Conservation (phyloP, 2,888 invertebrate genomes). For the Taphrorychus bicolor region DNA sequence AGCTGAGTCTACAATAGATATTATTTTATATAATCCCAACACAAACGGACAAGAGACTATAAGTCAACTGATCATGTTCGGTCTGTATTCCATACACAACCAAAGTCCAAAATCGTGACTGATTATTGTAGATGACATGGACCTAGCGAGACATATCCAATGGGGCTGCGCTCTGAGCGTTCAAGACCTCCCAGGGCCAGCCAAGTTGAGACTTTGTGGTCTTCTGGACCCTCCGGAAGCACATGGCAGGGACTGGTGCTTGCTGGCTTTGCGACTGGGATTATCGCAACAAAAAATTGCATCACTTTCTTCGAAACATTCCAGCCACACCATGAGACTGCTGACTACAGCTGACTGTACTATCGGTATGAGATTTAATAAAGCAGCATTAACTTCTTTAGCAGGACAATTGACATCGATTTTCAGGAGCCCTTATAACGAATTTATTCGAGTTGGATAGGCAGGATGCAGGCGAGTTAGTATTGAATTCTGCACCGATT, state of each 20-base stretch:
- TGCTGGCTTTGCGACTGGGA: conserved; percentile 74
- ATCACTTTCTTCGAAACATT: conserved; percentile 57
- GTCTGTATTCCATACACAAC: conserved; percentile 48
- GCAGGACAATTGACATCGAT: conserved; percentile 31
- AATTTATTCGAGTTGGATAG: conserved; percentile 68
- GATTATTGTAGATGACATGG: conserved; percentile 50
- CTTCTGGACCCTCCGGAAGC: conserved; percentile 76
- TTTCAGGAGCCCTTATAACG: conserved; percentile 63
- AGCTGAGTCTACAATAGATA: conserved; percentile 58
- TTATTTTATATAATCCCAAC: conserved; percentile 59
- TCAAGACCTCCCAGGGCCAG: conserved; percentile 66
- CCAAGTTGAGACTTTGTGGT: conserved; percentile 69
- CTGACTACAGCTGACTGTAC: conserved; percentile 57
- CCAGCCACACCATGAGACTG: conserved; percentile 58
- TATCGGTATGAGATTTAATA: conserved; percentile 52
- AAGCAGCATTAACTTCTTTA: not conserved
- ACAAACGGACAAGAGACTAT: conserved; percentile 65
- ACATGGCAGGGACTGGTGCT: conserved; percentile 78
- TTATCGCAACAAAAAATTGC: conserved; percentile 58
- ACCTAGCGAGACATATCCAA: conserved; percentile 54
- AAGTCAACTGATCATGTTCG: conserved; percentile 66
- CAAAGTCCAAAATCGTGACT: no score
- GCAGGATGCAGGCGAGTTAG: conserved; percentile 66
- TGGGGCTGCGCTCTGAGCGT: conserved; percentile 68
- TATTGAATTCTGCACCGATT: conserved; percentile 64